These are phyloP conservation scores for Hyperoplus lanceolatus DNA, from an alignment of 2,797 vertebrate species.

Conservation along the genomic window DNA sequence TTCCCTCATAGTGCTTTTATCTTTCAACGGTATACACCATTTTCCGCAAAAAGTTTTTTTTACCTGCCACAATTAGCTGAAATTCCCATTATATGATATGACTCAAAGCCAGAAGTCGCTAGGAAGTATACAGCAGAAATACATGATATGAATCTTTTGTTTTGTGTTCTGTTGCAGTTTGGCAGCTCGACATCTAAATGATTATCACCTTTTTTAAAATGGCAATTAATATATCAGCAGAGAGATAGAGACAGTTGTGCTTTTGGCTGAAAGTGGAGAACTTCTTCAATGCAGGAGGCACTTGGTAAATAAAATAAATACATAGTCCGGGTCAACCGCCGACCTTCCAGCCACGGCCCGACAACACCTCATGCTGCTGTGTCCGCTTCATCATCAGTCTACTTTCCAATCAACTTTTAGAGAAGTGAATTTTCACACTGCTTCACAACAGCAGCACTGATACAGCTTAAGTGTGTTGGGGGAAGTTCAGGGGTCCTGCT, in stretches of 20 bases:
- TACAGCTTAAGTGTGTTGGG: conserved; percentile 62
- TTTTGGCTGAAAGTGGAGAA: conserved; percentile 46
- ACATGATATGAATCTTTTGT: conserved; percentile 43
- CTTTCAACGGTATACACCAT: conserved; percentile 17
- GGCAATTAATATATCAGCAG: background rate
- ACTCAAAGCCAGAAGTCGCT: conserved; percentile 51
- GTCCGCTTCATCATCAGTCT: conserved; percentile 69
- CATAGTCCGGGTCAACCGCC: conserved; percentile 5
- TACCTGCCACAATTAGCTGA: conserved; percentile 37
- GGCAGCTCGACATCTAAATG: conserved; percentile 64
- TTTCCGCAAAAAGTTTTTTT: conserved; percentile 48
- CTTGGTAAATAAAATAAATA: background rate
- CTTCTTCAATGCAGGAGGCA: conserved; percentile 5
- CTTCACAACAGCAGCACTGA: conserved; percentile 68
- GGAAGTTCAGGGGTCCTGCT: conserved; percentile 84
- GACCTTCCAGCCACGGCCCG: conserved; percentile 31
- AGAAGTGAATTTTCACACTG: conserved; percentile 64
- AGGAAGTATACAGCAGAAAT: conserved; percentile 51
- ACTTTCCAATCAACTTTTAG: conserved; percentile 69
- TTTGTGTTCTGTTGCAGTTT: conserved; percentile 58
- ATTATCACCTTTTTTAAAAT: conserved; percentile 60
- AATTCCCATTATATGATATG: conserved; percentile 21
- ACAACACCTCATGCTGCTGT: conserved; percentile 41
- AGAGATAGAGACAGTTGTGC: conserved; percentile 28
- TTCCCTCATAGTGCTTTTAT: conserved; percentile 25